phyloP scores from a whole-genome alignment of 2,113 vertebrate genomes.

The Lophotis ruficrista region DNA sequence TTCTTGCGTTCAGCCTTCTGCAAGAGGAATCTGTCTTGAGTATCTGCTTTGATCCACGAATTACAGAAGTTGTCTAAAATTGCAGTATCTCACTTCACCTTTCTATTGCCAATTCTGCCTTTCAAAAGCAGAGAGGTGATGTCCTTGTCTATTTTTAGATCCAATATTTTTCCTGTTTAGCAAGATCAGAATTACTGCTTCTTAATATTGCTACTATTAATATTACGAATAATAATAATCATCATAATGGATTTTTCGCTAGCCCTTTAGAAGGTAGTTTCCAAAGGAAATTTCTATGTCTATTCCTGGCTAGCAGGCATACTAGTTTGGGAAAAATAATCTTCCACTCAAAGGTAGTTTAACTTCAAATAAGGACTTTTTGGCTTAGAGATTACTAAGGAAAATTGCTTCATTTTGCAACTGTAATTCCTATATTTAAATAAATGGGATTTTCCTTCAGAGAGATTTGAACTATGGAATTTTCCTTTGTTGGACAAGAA shows the following conservation, averaged over 20 bases:
- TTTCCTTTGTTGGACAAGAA: constrained; percentile 57
- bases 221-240: neutral
- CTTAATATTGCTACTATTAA: neutral
- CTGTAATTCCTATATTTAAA: constrained; percentile 42
- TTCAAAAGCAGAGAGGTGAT: neutral
- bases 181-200: neutral
- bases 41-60: neutral
- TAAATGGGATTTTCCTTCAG: constrained; percentile 60
- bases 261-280: neutral
- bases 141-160: neutral
- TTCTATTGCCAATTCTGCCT: neutral
- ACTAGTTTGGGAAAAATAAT: constrained; percentile 38
- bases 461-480: constrained; percentile 45
- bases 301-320: constrained; percentile 35
- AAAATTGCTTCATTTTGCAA: constrained; percentile 45
- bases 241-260: neutral
- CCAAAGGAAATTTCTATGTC: constrained; percentile 49
- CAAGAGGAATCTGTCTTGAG: accelerated
- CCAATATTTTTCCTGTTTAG: neutral
- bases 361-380: constrained; percentile 31
- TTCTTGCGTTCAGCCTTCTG: neutral
- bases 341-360: constrained; percentile 61
- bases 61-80: neutral
- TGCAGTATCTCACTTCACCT: neutral
- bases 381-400: constrained; percentile 35